Base-by-base conservation (phyloP, 2,888 invertebrate species). In the Lochmaea capreae region DNA sequence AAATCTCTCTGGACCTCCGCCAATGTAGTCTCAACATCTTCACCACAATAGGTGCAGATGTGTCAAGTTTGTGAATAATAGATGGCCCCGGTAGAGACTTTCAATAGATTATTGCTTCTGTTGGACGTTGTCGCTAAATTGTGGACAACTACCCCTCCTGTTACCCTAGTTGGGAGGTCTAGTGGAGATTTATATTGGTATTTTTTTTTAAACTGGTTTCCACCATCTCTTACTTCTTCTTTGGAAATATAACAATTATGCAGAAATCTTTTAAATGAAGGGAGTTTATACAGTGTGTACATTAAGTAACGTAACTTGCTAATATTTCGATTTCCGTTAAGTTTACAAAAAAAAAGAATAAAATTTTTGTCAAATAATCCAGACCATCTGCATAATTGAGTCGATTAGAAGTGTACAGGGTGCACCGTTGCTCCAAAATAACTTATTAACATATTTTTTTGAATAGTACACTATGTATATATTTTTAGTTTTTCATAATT, bases 1-100 rank as follows among this genome's bases (percentile, higher is more conserved):
- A 52, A 65, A 71, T 71, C 71, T 71, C 33, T 26, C 33, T 0
- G 26, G 65, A 73, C 66, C 54, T 66, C 54, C 73, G 69, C 73
- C 68, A 78, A 65, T 72, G 74, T 66, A 63, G 65, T 46, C 61
- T 9, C 65, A 75, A 75, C 74, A 75, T 71, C 73, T 74, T 75
- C 49, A 68, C 73, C 66, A 77, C 79, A 80, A 80, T 77, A 76
- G 78, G 75, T 76, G 77, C 76, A 80, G 77, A 80, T 79, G 79
- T 77, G 79, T 77, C 79, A 78, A 79, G 77, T 76, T 76, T 63
- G 74, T 68, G 71, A 75, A 76, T 76, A 76, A 77, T 75, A 63
- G 77, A 76, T 74, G 71, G 67, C 62, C 70, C 62, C 42, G 59
- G 65, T 52, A n/a, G 52, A 52, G 43, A 52, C 10, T 54, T 54